Base-by-base conservation (phyloP, 92 coral and sea anemone genomes). In the Porites divaricata region DNA sequence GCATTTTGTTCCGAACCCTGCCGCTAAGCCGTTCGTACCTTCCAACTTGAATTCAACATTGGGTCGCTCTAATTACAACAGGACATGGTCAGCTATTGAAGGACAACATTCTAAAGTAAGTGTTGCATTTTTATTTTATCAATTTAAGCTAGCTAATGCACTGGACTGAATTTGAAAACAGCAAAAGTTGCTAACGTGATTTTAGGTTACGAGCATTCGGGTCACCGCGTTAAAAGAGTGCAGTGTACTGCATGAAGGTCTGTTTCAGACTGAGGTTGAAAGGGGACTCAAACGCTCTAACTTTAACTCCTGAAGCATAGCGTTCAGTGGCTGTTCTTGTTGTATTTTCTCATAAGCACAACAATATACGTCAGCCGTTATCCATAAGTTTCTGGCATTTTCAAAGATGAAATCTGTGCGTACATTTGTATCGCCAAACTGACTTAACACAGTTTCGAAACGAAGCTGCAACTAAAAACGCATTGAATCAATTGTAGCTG, bases 11-110 rank as follows among this genome's bases (percentile, higher is more conserved):
- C 99, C 99, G 28, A 97, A 97, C 80, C 99, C 99, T 48, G 96
- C 99, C 70, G 99, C 99, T 68, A 95, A 97, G 84, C 99, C 99
- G 83, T 97, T 97, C 86, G 92, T 97, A 87, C 99, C 99, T 94
- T 90, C 90, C 88, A 87, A 95, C 95, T 93, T 93, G 89, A 94
- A 94, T 93, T 92, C 93, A 85, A 91, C 94, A 72, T 83, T 84
- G 78, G 86, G 89, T 83, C 90, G 94, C 92, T 91, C 95, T 74
- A 95, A 35, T 35, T 35, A 35, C 45, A 35, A 91, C 94, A 95
- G 89, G 98, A 85, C 93, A 83, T 82, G 92, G 93, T 84, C 93
- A 90, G 73, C 90, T 81, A 80, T 57, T 77, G 89, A 85, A 45
- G 77, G 83, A 71, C 93, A 76, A 77, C 77, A 83, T 80, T 75